Evolutionary conservation across 2,113 vertebrate species (phyloP).

Genomic region (Cheirogaleus medius): DNA sequence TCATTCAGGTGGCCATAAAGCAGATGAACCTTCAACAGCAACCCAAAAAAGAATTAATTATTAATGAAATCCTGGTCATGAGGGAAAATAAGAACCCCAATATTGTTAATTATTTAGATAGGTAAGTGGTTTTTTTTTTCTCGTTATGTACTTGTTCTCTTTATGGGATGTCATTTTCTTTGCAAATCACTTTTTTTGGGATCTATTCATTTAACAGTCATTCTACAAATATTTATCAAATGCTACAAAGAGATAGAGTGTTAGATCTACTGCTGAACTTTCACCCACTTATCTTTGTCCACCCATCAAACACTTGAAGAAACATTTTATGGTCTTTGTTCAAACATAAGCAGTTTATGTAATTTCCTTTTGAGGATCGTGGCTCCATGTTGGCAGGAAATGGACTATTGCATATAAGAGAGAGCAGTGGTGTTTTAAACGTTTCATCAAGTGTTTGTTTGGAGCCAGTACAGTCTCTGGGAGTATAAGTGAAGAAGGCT

Average conservation of each 20-base stretch:
- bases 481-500: constrained; percentile 35
- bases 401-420: background rate
- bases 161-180: constrained; percentile 22
- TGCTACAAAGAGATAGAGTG: background rate
- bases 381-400: background rate
- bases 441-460: constrained; percentile 39
- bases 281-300: background rate
- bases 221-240: constrained; percentile 35
- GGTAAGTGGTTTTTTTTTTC: constrained; percentile 84
- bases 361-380: background rate
- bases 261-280: background rate
- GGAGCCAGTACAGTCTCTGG: background rate
- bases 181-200: background rate
- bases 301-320: constrained; percentile 14
- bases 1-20: constrained; percentile 96
- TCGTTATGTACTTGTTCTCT: constrained; percentile 22
- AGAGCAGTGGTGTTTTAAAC: background rate
- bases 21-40: constrained; percentile 99
- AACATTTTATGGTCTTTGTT: background rate
- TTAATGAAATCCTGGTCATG: constrained; percentile 99
- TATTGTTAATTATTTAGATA: constrained; percentile 99
- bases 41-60: constrained; percentile 99
- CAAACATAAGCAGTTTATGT: constrained; percentile 29
- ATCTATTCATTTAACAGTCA: background rate
- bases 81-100: constrained; percentile 99